Percentiles rank a stretch among this genome's conserved stretches.
phyloP scores from a whole-genome alignment of 2,797 vertebrate genomes.

The Tiaroga cobitis region DNA sequence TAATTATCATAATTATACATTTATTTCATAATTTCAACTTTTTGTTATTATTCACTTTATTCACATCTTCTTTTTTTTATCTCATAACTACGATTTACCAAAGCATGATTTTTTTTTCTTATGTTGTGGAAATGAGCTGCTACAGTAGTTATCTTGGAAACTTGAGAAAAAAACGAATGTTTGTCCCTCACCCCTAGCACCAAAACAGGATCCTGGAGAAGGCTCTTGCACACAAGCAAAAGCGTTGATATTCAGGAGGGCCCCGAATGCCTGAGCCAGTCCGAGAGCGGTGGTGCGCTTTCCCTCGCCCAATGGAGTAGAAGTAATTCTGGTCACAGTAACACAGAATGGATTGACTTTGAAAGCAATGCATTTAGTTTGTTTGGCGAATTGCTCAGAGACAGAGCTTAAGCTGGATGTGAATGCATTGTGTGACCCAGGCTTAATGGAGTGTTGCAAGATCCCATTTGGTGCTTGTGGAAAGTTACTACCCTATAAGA shows the following conservation, averaged over 20 bases:
- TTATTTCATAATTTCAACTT: not conserved
- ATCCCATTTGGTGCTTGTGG: not conserved
- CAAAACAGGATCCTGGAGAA: conserved; percentile 83
- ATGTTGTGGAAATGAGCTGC: not conserved
- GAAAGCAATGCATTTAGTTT: not conserved
- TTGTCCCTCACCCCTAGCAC: conserved; percentile 77
- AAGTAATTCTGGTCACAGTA: conserved; percentile 79
- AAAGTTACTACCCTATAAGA: not conserved
- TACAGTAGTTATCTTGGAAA: not conserved
- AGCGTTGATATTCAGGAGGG: conserved; percentile 81
- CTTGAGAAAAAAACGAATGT: not conserved
- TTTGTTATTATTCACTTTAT: not conserved
- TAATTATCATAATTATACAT: not conserved
- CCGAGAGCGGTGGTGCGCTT: conserved; percentile 83
- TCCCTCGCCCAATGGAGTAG: conserved; percentile 82
- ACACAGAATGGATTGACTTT: not conserved
- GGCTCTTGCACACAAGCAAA: conserved; percentile 86
- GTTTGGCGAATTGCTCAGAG: not conserved
- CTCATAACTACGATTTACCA: not conserved
- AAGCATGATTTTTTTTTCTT: not conserved
- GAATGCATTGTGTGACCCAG: not conserved
- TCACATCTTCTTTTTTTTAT: too few relatives aligned
- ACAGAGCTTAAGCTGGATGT: not conserved
- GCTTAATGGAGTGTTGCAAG: conserved; percentile 1
- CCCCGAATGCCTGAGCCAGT: conserved; percentile 83